These are phyloP conservation scores for Protodeltote pygarga DNA, from an alignment of 2,888 invertebrate genomes.

Conservation along the genomic window DNA sequence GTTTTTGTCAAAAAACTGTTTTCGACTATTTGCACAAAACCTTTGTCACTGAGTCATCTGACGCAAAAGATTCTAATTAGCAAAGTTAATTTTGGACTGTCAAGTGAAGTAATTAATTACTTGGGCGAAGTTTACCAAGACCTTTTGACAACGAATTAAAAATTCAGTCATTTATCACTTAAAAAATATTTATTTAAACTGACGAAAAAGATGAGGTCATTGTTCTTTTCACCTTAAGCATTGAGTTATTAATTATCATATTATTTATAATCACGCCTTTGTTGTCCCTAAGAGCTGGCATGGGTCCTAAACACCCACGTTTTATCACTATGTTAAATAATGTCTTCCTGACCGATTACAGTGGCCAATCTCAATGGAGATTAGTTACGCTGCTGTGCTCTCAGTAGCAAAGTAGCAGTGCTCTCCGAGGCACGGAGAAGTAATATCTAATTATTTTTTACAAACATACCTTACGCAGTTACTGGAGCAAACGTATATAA, in stretches of 20 bases:
- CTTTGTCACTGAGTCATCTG: constrained; percentile 32
- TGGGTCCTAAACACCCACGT: no score
- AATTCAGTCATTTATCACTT: constrained; percentile 34
- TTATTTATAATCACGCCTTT: background rate
- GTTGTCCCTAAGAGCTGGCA: no score
- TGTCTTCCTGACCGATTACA: no score
- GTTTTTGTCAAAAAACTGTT: constrained; percentile 15
- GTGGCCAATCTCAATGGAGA: no score
- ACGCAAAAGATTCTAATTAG: constrained; percentile 40
- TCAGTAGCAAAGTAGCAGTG: no score
- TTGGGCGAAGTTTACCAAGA: constrained; percentile 32
- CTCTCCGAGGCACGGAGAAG: no score
- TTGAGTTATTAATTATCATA: background rate
- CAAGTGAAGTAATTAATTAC: constrained; percentile 47
- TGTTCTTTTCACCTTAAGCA: background rate
- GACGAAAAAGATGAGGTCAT: background rate
- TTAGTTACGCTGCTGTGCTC: no score
- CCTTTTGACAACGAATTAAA: constrained; percentile 38
- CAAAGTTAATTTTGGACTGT: constrained; percentile 38
- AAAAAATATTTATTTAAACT: constrained; percentile 7
- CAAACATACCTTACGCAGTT: no score
- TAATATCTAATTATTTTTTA: no score
- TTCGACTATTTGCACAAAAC: background rate
- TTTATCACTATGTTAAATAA: no score
- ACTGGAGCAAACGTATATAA: no score